phyloP scores from a whole-genome alignment of 2,888 invertebrate species.

The Odontocolon sp. region DNA sequence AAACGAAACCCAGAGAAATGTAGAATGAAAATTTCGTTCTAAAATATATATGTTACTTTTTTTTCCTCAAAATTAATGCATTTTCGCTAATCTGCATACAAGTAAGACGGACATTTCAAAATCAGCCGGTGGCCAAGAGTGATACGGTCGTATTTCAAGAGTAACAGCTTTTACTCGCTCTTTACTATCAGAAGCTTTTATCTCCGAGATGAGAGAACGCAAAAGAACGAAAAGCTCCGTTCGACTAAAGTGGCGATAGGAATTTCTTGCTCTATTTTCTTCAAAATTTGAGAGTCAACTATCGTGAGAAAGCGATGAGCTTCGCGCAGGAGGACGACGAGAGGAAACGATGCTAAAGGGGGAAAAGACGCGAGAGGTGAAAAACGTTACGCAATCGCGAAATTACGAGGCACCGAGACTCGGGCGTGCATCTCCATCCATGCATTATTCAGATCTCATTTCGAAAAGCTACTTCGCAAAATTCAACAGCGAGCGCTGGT shows the following conservation, averaged over 20 bases:
- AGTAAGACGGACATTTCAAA: too few relatives aligned
- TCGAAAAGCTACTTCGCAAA: slow-evolving; percentile 65
- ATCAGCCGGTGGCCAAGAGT: too few relatives aligned
- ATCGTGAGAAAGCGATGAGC: slow-evolving; percentile 15
- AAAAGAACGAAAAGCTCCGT: neutral
- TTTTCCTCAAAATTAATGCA: too few relatives aligned
- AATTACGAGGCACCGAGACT: slow-evolving; percentile 57
- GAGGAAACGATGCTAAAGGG: too few relatives aligned
- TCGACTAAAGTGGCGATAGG: slow-evolving; percentile 27
- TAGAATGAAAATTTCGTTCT: too few relatives aligned
- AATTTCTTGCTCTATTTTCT: slow-evolving; percentile 22
- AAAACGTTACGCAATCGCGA: slow-evolving; percentile 62
- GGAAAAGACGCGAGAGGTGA: slow-evolving; percentile 30
- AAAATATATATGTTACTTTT: too few relatives aligned
- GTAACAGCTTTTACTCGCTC: too few relatives aligned
- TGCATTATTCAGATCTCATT: slow-evolving; percentile 67
- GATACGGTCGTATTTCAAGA: too few relatives aligned
- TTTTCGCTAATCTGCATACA: too few relatives aligned
- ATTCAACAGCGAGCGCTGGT: slow-evolving; percentile 61
- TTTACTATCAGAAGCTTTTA: neutral
- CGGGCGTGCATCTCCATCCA: slow-evolving; percentile 62
- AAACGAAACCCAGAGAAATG: too few relatives aligned
- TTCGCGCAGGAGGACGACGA: slow-evolving; percentile 22
- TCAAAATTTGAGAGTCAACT: slow-evolving; percentile 52
- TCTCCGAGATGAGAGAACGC: neutral